These are phyloP conservation scores for Andrena trimmerana DNA, from an alignment of 2,888 invertebrate genomes.

Conservation along the genomic window DNA sequence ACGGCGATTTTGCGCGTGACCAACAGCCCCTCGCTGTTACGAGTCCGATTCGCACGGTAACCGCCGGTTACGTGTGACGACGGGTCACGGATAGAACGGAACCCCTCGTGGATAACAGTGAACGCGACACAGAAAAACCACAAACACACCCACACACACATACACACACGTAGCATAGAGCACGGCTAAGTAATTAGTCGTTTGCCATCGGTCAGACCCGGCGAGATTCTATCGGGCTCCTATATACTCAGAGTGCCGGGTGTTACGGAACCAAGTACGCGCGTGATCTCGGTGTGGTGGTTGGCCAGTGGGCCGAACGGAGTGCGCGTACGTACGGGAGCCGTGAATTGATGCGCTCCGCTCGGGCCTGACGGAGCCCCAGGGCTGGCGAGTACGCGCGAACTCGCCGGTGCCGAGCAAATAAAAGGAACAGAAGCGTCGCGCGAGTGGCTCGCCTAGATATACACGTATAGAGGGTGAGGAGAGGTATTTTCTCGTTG, in stretches of 20 bases:
- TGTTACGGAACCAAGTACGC: slow-evolving; percentile 16
- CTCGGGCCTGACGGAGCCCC: not conserved
- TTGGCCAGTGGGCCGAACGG: slow-evolving; percentile 12
- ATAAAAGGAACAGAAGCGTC: slow-evolving; percentile 16
- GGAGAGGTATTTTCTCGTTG: slow-evolving; percentile 16
- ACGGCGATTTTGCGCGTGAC: slow-evolving; percentile 72
- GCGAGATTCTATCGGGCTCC: slow-evolving; percentile 4
- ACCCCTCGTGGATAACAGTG: slow-evolving; percentile 35
- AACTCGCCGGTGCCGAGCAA: slow-evolving; percentile 12
- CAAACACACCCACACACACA: too few relatives aligned
- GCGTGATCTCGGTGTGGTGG: slow-evolving; percentile 23
- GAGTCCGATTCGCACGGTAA: slow-evolving; percentile 31
- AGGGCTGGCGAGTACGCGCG: not conserved
- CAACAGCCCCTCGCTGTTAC: slow-evolving; percentile 67
- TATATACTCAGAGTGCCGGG: not conserved
- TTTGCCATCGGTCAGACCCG: not conserved
- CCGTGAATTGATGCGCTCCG: slow-evolving; percentile 9
- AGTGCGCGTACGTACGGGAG: slow-evolving; percentile 14
- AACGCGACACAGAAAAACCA: slow-evolving; percentile 5
- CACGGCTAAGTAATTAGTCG: too few relatives aligned
- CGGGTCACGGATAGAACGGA: slow-evolving; percentile 33
- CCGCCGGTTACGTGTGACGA: slow-evolving; percentile 33
- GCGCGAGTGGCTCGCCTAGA: slow-evolving; percentile 15
- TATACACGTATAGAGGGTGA: not conserved
- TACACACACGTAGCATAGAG: too few relatives aligned